These are phyloP conservation scores for Gasterosteus nipponicus DNA, from an alignment of 2,113 vertebrate genomes.

Conservation along the genomic window DNA sequence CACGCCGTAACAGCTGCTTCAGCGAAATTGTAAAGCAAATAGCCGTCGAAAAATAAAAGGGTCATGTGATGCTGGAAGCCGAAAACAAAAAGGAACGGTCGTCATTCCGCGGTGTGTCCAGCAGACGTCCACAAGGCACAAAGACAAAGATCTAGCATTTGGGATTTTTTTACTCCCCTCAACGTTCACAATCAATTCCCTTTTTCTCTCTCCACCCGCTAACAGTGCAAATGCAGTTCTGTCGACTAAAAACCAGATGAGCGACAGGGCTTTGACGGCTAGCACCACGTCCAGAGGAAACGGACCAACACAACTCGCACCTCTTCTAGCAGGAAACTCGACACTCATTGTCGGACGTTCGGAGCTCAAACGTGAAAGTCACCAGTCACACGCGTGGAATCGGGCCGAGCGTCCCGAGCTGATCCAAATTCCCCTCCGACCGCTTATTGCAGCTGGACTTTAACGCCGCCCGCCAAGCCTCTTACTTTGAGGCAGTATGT, in stretches of 20 bases:
- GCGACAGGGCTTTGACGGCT: conserved; percentile 32
- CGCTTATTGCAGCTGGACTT: background rate
- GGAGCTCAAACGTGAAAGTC: background rate
- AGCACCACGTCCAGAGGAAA: conserved; percentile 33
- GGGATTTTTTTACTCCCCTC: background rate
- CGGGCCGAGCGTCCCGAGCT: background rate
- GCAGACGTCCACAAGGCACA: conserved; percentile 18
- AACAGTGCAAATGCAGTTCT: conserved; percentile 46
- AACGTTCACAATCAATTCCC: conserved; percentile 32
- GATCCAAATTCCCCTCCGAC: no score
- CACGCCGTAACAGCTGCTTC: background rate
- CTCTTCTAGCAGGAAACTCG: no score
- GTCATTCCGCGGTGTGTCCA: background rate
- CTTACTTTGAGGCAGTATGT: conserved; percentile 1
- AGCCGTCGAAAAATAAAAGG: background rate
- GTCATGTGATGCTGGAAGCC: background rate
- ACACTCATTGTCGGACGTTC: no score
- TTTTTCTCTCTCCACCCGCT: conserved; percentile 18
- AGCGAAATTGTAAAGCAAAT: background rate
- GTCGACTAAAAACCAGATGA: conserved; percentile 36
- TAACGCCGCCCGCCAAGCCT: background rate
- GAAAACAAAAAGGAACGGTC: no score
- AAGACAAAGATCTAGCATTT: background rate
- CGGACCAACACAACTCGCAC: no score
- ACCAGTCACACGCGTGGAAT: background rate